Base-by-base conservation (phyloP, 1,140 invertebrate genomes). In the Sipha flava region DNA sequence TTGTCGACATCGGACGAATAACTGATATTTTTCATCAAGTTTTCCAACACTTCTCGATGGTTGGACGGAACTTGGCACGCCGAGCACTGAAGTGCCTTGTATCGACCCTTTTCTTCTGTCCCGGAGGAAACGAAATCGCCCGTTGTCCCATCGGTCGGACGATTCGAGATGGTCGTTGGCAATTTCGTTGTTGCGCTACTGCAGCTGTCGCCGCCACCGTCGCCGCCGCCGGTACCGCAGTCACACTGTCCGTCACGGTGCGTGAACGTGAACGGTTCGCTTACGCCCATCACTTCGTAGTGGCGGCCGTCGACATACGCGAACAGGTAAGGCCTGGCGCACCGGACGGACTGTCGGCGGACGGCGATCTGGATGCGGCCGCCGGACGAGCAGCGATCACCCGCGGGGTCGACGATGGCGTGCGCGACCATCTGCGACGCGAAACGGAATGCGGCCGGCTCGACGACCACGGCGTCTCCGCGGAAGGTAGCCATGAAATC, bases 361-460 rank as follows among this genome's bases (percentile, higher is more conserved):
- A 70, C 40, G 16, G 40, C 16, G 7, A 70, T 12, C 6, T 70
- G 40, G 16, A 29, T 16, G 66, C 14, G 23, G 6, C 40, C 40
- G 40, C 12, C 6, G 7, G n/a, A n/a, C n/a, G n/a, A n/a, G n/a
- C n/a, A n/a, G n/a, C n/a, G n/a, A n/a, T n/a, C n/a, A n/a, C n/a
- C 2, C 2, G 7, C 18, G 2, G 43, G 23, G 66, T 21, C 23
- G 10, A 70, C 1, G 1, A 47, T 43, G 23, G 16, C 23, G 26
- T 70, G 66, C 26, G 66, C 66, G 43, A 70, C 23, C 66, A 70
- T 70, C 7, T 70, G 66, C 2, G 66, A 70, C 7, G 66, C 66
- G 23, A 12, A n/a, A 29, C 16, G 66, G 23, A 70, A 70, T 16
- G 66, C 14, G 23, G 66, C 66, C 2, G 66, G 66, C 16, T 29